Percentiles rank a stretch among this genome's conserved stretches.
These are phyloP conservation scores for Agrochola lychnidis DNA, from an alignment of 2,888 invertebrate genomes.

Conservation along the genomic window DNA sequence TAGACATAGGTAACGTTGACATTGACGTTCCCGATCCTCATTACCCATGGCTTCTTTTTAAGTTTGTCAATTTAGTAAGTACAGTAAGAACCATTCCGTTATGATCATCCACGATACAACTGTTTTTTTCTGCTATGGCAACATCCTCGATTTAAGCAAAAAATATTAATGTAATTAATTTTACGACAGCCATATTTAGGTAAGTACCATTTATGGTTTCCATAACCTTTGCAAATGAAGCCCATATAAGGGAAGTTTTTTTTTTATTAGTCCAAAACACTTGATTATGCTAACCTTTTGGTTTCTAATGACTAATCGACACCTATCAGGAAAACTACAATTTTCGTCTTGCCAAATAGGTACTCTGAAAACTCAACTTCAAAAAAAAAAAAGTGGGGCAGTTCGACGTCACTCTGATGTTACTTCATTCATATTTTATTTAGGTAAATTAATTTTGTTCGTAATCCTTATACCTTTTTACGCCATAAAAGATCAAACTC, in stretches of 20 bases:
- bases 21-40: background rate
- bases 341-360: background rate
- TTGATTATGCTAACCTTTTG: constrained; percentile 35
- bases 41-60: background rate
- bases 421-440: background rate
- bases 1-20: background rate
- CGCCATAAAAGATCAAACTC: no score
- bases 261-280: background rate
- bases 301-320: background rate
- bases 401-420: background rate
- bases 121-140: background rate
- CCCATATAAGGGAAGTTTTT: constrained; percentile 1
- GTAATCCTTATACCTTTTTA: background rate
- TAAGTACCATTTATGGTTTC: constrained; percentile 25
- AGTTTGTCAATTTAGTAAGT: no score
- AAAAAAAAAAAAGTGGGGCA: background rate
- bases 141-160: constrained; percentile 4
- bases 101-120: background rate
- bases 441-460: background rate
- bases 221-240: constrained; percentile 28
- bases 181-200: background rate
- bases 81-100: background rate
- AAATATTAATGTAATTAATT: constrained; percentile 3
- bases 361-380: background rate
- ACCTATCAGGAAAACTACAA: background rate